Percentiles rank a stretch among this genome's conserved stretches.
Conservation (phyloP, 2,888 invertebrate species). For the Leucophenga maculata region DNA sequence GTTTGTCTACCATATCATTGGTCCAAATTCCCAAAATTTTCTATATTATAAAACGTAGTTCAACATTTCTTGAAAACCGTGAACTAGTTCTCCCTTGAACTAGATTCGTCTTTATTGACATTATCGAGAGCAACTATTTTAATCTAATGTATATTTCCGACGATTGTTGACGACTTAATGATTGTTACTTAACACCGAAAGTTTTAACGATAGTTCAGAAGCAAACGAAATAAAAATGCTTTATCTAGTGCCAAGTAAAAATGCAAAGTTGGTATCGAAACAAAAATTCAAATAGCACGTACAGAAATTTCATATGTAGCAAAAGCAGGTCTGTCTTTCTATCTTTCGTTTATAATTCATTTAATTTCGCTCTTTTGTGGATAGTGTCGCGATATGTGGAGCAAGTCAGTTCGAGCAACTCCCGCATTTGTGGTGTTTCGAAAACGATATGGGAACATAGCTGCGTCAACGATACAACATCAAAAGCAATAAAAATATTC, state of each 20-base stretch:
- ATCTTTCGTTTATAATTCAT: not conserved
- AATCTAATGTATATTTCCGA: no score
- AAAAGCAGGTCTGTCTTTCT: not conserved
- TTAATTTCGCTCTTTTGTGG: not conserved
- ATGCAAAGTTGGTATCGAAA: not conserved
- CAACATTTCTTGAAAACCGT: no score
- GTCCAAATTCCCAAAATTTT: no score
- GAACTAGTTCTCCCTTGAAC: no score
- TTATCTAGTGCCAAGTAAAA: constrained; percentile 1
- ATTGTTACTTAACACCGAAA: no score
- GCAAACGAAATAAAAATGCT: not conserved
- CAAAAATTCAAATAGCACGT: constrained; percentile 10
- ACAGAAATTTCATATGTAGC: not conserved
- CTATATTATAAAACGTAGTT: no score
- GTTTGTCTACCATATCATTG: no score
- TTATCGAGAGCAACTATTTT: no score
- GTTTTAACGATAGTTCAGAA: not conserved
- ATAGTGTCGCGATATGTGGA: not conserved
- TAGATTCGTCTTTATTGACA: no score
- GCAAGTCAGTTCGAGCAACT: not conserved
- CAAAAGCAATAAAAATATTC: constrained; percentile 27
- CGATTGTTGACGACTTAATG: no score
- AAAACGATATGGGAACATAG: constrained; percentile 15
- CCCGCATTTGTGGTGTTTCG: constrained; percentile 27
- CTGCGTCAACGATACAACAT: constrained; percentile 23